Evolutionary conservation across 2,113 vertebrate species (phyloP).

Genomic region (Meles meles): DNA sequence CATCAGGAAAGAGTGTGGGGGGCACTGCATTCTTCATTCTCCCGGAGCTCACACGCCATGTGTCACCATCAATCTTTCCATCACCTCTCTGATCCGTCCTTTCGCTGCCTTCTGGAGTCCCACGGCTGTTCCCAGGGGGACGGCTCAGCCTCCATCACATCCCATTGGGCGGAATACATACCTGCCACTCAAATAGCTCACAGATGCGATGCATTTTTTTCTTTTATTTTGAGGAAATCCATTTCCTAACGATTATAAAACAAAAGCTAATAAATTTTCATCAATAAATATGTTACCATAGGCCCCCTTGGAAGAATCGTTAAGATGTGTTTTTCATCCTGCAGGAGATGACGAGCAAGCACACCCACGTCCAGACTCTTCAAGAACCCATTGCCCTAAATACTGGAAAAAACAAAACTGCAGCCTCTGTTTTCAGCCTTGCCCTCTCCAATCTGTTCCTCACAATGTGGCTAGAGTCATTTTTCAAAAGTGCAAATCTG

Average conservation of each 20-base stretch:
- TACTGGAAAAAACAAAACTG: background rate
- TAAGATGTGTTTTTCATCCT: background rate
- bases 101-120: background rate
- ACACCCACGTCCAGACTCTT: background rate
- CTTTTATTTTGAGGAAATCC: background rate
- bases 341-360: background rate
- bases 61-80: background rate
- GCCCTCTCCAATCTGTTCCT: background rate
- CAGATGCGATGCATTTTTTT: background rate
- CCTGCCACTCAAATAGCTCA: background rate
- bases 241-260: conserved; percentile 1
- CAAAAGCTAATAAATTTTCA: background rate
- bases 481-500: background rate
- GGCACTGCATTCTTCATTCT: background rate
- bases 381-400: background rate
- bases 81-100: background rate
- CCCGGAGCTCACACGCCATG: background rate
- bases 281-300: background rate
- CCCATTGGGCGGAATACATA: background rate
- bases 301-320: background rate
- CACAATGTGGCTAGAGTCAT: background rate
- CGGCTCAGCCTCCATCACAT: background rate
- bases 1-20: background rate
- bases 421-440: background rate
- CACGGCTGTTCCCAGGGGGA: background rate